These are phyloP conservation scores for Anisognathus igniventris DNA, from an alignment of 2,797 vertebrate genomes.

Conservation along the genomic window DNA sequence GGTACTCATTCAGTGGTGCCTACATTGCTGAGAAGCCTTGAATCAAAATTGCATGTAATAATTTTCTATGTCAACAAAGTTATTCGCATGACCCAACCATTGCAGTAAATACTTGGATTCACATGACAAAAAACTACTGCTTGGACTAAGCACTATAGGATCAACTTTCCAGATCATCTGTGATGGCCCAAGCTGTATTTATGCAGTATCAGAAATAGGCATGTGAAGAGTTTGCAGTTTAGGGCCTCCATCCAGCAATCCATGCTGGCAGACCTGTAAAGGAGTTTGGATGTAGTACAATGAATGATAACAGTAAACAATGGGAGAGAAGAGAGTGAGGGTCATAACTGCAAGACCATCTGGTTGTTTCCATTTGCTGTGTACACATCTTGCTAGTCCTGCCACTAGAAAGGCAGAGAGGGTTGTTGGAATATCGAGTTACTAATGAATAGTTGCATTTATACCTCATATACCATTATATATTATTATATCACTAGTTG, in stretches of 20 bases:
- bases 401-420: constrained; percentile 19
- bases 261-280: constrained; percentile 51
- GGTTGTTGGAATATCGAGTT: not conserved
- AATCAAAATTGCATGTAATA: not conserved
- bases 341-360: constrained; percentile 66
- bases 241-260: constrained; percentile 45
- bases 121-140: not conserved
- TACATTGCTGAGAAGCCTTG: not conserved
- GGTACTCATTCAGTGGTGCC: not conserved
- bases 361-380: constrained; percentile 63
- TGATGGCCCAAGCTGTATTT: not conserved
- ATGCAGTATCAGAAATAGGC: not conserved
- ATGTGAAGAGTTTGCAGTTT: not conserved
- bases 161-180: not conserved
- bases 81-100: not conserved
- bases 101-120: not conserved
- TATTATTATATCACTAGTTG: not conserved
- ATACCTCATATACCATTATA: not conserved
- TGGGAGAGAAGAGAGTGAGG: constrained; percentile 55
- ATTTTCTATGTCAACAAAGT: not conserved
- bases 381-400: constrained; percentile 54
- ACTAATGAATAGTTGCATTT: not conserved
- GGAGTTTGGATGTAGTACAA: constrained; percentile 41
- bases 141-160: not conserved
- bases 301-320: constrained; percentile 56